Evolutionary conservation across 2,888 invertebrate genomes (phyloP).

Genomic region (Chloroclysta siterata): DNA sequence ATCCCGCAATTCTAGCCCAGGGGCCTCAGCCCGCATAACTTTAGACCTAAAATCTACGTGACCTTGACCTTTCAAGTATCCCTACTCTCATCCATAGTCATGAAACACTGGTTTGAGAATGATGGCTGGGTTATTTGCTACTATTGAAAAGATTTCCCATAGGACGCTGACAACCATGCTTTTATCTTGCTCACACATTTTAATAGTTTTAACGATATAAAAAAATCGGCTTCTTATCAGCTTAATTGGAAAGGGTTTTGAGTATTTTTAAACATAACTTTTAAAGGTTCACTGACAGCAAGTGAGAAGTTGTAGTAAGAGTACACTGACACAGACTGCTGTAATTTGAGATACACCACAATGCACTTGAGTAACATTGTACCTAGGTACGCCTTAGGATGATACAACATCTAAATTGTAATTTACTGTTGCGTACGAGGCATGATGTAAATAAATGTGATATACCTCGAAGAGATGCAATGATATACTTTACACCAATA

Average conservation of each 20-base stretch:
- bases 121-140: slow-evolving; percentile 1
- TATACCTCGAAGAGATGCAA: too few species aligned
- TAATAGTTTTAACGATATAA: too few species aligned
- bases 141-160: too few species aligned
- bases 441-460: slow-evolving; percentile 22
- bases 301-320: slow-evolving; percentile 49
- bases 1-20: slow-evolving; percentile 25
- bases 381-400: slow-evolving; percentile 42
- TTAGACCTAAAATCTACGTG: slow-evolving; percentile 26
- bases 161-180: too few species aligned
- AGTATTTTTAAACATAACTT: too few species aligned
- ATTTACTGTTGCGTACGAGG: slow-evolving; percentile 20
- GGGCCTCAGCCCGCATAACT: slow-evolving; percentile 33
- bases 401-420: slow-evolving; percentile 32
- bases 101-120: not conserved
- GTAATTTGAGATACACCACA: slow-evolving; percentile 55
- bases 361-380: slow-evolving; percentile 49
- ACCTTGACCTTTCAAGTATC: slow-evolving; percentile 22
- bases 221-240: too few species aligned
- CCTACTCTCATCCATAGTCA: slow-evolving; percentile 26
- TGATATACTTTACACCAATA: too few species aligned
- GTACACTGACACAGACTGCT: slow-evolving; percentile 40
- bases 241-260: too few species aligned
- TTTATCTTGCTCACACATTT: too few species aligned
- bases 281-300: slow-evolving; percentile 15